Evolutionary conservation across 2,797 vertebrate species (phyloP), one percentile per base, ranked within the genome.

Genomic region (Chrosomus eos): DNA sequence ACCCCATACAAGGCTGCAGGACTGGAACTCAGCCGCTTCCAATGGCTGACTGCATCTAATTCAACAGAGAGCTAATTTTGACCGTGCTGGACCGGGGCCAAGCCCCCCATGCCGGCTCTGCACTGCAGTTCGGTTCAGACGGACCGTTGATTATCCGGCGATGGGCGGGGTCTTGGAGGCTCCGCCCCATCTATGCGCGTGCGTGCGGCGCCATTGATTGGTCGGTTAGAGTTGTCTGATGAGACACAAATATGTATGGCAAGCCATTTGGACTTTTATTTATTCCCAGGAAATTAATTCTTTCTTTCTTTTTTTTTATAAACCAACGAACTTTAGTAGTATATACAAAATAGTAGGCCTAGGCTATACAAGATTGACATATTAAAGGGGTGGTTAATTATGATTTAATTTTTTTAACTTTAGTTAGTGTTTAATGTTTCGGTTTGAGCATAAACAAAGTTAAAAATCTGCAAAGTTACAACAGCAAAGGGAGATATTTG

Each of bases 41-140:
- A 43, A 36, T 86, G 81, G 80, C 68, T 83, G 70, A 84, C 79
- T 80, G 53, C 40, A 73, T 60, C 62, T 31, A 43, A 82, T 76
- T 86, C 77, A 83, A 64, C 74, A 76, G 48, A 81, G 87, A 70
- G 81, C 68, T 76, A 70, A 84, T 89, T 85, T 71, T 48, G 82
- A 87, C 11, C 48, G 67, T 14, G 5, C 36, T 85, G 87, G 89
- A 80, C 51, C 7, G 89, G 60, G 88, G 89, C 89, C 88, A 86
- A 66, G 83, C 76, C 87, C 89, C 88, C 89, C 85, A 64, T 81
- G 75, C 79, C 83, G 86, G 78, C 81, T 80, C 83, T 85, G 87
- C 87, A 85, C 48, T 87, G 88, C 87, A 87, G 89, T 55, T 85
- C 36, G 78, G 36, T 66, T 80, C 71, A 87, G 87, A 88, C 83